A percentile compares a stretch with the other conserved stretches of the same genome.
Conservation (phyloP, 2,888 invertebrate genomes). For the Brachyopa scutellaris region DNA sequence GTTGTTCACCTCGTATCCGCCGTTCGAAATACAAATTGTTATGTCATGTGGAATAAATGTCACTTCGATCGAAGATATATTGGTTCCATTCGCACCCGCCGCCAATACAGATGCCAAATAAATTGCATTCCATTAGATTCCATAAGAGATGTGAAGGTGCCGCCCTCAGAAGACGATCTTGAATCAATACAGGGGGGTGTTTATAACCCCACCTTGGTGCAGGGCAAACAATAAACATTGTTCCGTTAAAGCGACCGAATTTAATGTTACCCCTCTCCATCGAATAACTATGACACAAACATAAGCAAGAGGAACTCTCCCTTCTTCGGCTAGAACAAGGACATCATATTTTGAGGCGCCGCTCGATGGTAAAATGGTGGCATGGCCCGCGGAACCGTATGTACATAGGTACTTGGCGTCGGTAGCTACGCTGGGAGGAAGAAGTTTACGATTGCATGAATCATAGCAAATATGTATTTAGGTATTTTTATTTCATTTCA, state of each 20-base stretch:
- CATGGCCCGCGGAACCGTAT: slow-evolving; percentile 6
- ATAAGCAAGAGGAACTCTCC: background rate
- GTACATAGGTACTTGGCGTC: too few relatives aligned
- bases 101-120: slow-evolving; percentile 35
- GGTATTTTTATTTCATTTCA: slow-evolving; percentile 6
- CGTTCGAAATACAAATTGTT: slow-evolving; percentile 52
- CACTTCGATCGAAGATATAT: slow-evolving; percentile 66
- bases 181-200: background rate
- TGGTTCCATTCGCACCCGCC: slow-evolving; percentile 12
- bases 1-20: slow-evolving; percentile 20
- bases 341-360: slow-evolving; percentile 23
- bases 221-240: background rate
- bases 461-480: slow-evolving; percentile 38
- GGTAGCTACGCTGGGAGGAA: slow-evolving; percentile 30
- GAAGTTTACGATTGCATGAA: slow-evolving; percentile 61
- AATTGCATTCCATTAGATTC: slow-evolving; percentile 58
- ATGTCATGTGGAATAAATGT: slow-evolving; percentile 66
- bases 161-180: slow-evolving; percentile 21
- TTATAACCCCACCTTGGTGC: background rate
- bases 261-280: background rate
- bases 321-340: background rate
- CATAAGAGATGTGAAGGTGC: slow-evolving; percentile 35
- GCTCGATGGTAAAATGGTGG: background rate
- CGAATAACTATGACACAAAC: background rate
- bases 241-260: slow-evolving; percentile 38